Conservation (phyloP, 2,113 vertebrate species). For the Chloroceryle aenea region DNA sequence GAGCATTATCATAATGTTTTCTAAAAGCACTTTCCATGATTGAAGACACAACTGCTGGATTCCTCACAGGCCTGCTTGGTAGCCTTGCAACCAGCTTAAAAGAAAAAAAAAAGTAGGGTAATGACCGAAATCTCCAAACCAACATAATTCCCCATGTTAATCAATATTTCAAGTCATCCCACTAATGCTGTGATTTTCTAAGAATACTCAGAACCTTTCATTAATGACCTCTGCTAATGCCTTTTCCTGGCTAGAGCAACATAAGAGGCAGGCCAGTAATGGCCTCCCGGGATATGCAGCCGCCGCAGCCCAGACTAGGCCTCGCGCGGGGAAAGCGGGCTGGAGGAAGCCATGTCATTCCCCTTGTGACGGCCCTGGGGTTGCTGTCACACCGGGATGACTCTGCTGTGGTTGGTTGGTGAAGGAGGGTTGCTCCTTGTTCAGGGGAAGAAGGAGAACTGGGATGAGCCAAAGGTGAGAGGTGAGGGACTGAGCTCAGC, state of each 20-base stretch:
- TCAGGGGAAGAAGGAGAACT: neutral
- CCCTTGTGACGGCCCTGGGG: neutral
- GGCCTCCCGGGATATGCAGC: neutral
- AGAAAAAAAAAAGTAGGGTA: neutral
- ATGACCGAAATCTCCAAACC: slow-evolving; percentile 36
- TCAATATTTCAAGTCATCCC: slow-evolving; percentile 67
- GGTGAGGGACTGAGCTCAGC: accelerated
- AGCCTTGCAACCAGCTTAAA: neutral
- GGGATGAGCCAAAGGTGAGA: neutral
- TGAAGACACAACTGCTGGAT: slow-evolving; percentile 15
- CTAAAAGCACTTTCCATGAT: slow-evolving; percentile 44
- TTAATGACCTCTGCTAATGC: slow-evolving; percentile 56
- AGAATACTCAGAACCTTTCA: slow-evolving; percentile 51
- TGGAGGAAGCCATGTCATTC: accelerated
- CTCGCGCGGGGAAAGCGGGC: accelerated
- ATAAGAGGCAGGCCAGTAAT: neutral
- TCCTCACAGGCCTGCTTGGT: neutral
- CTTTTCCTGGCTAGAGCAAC: slow-evolving; percentile 6
- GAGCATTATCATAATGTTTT: slow-evolving; percentile 39
- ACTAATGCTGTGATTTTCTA: slow-evolving; percentile 60
- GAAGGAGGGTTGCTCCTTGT: neutral
- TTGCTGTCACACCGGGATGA: neutral
- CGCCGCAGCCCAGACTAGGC: neutral
- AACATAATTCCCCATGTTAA: neutral
- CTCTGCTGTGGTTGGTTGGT: accelerated